A percentile compares a stretch with the other conserved stretches of the same genome.
phyloP scores from a whole-genome alignment of 2,888 invertebrate genomes.

The Nudaria mundana region DNA sequence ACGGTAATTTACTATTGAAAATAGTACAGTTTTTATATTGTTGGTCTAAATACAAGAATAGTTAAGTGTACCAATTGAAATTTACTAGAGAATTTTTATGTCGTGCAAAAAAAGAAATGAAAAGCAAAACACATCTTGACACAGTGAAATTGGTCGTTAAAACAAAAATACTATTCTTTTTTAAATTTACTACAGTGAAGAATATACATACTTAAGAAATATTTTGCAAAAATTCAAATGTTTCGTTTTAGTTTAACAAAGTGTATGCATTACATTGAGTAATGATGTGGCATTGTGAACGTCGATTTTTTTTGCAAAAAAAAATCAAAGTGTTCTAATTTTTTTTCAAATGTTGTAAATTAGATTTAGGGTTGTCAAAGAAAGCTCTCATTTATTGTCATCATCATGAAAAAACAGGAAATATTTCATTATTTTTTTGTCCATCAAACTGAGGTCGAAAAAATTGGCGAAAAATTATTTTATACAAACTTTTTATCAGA shows the following conservation, averaged over 20 bases:
- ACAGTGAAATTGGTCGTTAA: conserved; percentile 2
- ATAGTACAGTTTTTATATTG: too few species aligned
- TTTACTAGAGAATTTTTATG: conserved; percentile 2
- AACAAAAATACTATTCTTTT: not conserved
- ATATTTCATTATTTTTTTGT: conserved; percentile 7
- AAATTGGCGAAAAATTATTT: too few species aligned
- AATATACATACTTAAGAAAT: not conserved
- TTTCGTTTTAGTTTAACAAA: conserved; percentile 4
- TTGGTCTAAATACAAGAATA: too few species aligned
- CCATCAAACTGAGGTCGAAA: too few species aligned
- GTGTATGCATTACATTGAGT: conserved; percentile 5
- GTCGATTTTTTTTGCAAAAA: conserved; percentile 4
- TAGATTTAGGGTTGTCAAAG: conserved; percentile 10
- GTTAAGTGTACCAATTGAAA: conserved; percentile 3
- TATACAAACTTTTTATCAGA: too few species aligned
- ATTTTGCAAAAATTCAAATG: conserved; percentile 1
- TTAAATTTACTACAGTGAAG: not conserved
- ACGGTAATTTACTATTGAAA: too few species aligned
- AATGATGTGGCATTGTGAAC: conserved; percentile 1
- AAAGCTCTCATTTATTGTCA: conserved; percentile 9
- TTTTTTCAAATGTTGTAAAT: conserved; percentile 6
- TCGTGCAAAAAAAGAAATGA: conserved; percentile 3
- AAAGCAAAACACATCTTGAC: conserved; percentile 6
- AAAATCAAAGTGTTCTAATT: conserved; percentile 3
- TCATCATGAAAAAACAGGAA: conserved; percentile 11